A percentile compares a stretch with the other conserved stretches of the same genome.
These are phyloP conservation scores for Aegithalos caudatus DNA, from an alignment of 2,113 vertebrate genomes.

Conservation along the genomic window DNA sequence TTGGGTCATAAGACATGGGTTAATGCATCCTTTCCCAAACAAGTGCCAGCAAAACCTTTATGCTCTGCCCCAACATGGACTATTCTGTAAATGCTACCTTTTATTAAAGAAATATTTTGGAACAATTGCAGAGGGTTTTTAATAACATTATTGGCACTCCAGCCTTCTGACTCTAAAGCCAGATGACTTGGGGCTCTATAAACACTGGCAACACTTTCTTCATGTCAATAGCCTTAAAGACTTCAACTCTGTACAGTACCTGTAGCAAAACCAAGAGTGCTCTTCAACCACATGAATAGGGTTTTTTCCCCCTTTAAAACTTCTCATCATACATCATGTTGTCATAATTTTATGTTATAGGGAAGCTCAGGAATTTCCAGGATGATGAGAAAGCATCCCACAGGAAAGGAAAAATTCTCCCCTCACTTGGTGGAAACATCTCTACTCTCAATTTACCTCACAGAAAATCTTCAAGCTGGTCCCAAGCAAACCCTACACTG, in stretches of 20 bases:
- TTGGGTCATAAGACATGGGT: neutral
- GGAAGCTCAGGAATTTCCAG: conserved; percentile 41
- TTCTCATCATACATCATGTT: neutral
- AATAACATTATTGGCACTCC: conserved; percentile 32
- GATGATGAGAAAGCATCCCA: neutral
- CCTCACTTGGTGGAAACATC: neutral
- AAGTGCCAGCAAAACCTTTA: conserved; percentile 39
- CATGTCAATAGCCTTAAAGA: neutral
- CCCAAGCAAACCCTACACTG: neutral
- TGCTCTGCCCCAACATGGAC: neutral
- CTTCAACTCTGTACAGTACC: conserved; percentile 50
- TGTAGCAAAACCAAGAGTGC: neutral
- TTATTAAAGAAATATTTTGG: conserved; percentile 58
- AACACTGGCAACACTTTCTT: conserved; percentile 51
- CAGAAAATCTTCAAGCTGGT: neutral
- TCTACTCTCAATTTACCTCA: neutral
- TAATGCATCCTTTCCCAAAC: conserved; percentile 11
- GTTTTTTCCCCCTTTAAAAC: neutral
- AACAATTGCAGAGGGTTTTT: conserved; percentile 24
- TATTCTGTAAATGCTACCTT: conserved; percentile 2
- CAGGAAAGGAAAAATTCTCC: conserved; percentile 4
- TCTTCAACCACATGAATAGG: conserved; percentile 39
- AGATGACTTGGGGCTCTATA: conserved; percentile 45
- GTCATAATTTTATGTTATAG: neutral
- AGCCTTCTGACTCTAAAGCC: conserved; percentile 22